Percentiles rank a stretch among this genome's conserved stretches.
phyloP scores from a whole-genome alignment of 2,888 invertebrate genomes.

The Dysmachus trigonus region DNA sequence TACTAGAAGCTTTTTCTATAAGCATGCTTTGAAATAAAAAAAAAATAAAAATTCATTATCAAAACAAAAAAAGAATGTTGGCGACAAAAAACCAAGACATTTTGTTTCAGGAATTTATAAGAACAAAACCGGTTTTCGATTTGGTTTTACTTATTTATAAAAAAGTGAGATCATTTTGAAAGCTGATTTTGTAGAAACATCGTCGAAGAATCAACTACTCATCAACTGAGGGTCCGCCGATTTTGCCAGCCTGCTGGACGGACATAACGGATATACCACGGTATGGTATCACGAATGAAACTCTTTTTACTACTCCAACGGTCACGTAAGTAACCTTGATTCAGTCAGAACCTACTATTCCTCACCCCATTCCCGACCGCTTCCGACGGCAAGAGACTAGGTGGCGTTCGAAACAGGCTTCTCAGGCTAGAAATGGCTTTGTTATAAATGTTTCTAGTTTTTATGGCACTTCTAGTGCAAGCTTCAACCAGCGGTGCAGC shows the following conservation, averaged over 20 bases:
- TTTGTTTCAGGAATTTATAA: conserved; percentile 50
- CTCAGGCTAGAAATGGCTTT: neutral
- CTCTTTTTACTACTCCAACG: neutral
- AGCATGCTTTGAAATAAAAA: neutral
- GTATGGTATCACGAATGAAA: conserved; percentile 3
- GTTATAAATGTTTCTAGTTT: neutral
- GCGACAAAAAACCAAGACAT: neutral
- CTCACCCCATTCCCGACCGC: neutral
- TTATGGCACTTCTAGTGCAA: neutral
- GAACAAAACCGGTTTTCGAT: conserved; percentile 66
- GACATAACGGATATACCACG: conserved; percentile 29
- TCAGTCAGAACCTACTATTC: neutral
- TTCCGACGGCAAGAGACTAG: neutral
- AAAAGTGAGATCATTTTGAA: conserved; percentile 67
- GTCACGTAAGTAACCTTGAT: conserved; percentile 38
- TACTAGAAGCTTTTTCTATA: neutral
- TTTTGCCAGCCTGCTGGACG: neutral
- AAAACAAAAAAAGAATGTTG: neutral
- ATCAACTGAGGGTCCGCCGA: neutral
- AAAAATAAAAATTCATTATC: conserved; percentile 5
- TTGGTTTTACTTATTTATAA: conserved; percentile 65
- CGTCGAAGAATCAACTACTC: conserved; percentile 24
- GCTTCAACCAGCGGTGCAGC: neutral
- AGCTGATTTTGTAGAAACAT: conserved; percentile 64
- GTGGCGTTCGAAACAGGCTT: neutral